Evolutionary conservation across 2,797 vertebrate species (phyloP).

Genomic region (Podarcis siculus): DNA sequence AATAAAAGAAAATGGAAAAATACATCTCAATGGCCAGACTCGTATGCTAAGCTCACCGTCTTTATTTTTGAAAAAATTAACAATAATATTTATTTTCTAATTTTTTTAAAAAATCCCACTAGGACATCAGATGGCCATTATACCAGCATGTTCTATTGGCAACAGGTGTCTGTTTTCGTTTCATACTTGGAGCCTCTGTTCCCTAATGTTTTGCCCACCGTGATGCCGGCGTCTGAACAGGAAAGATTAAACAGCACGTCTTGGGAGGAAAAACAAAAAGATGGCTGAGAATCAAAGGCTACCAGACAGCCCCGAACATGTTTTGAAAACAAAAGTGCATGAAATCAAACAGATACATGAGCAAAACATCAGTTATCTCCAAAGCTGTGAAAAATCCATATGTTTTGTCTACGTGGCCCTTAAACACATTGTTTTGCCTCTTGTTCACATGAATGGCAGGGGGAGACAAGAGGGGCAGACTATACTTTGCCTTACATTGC

Average conservation of each 20-base stretch:
- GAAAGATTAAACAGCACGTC: slow-evolving; percentile 16
- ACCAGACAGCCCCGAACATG: slow-evolving; percentile 22
- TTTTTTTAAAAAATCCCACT: background rate
- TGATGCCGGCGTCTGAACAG: slow-evolving; percentile 22
- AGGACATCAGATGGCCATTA: slow-evolving; percentile 29
- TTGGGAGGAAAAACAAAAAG: slow-evolving; percentile 43
- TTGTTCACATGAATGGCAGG: background rate
- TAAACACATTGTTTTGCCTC: slow-evolving; percentile 28
- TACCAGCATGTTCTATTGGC: slow-evolving; percentile 5
- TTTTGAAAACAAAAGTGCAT: slow-evolving; percentile 1
- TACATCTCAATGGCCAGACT: slow-evolving; percentile 45
- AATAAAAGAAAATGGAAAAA: background rate
- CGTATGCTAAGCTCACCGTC: slow-evolving; percentile 48
- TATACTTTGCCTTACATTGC: background rate
- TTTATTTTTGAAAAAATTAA: slow-evolving; percentile 38
- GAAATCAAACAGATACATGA: slow-evolving; percentile 28
- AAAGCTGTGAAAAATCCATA: slow-evolving; percentile 46
- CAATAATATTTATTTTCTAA: background rate
- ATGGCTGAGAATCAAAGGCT: slow-evolving; percentile 8
- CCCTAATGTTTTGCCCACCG: slow-evolving; percentile 16
- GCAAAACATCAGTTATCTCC: slow-evolving; percentile 35
- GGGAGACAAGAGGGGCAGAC: background rate
- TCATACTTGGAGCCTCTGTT: slow-evolving; percentile 10
- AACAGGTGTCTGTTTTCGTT: slow-evolving; percentile 37
- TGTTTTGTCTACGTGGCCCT: slow-evolving; percentile 21